Percentiles rank a stretch among this genome's conserved stretches.
phyloP scores from a whole-genome alignment of 2,113 vertebrate genomes.

The Gallinago paraguaiae region DNA sequence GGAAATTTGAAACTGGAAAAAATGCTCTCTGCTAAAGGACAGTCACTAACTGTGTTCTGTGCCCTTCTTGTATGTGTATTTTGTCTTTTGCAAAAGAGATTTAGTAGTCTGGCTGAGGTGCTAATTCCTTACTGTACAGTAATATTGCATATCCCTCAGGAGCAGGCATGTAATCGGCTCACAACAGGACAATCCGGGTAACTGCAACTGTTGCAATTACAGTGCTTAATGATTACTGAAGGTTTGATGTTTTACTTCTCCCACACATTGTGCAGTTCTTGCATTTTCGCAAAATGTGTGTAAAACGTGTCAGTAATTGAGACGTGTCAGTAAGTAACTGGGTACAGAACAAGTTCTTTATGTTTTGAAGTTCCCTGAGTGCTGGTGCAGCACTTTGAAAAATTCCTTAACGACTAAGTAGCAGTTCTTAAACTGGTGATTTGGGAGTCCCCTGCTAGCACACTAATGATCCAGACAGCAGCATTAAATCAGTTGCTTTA shows the following conservation, averaged over 20 bases:
- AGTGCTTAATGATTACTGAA: not conserved
- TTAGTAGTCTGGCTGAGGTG: not conserved
- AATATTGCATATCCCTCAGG: not conserved
- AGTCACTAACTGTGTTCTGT: not conserved
- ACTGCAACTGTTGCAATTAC: not conserved
- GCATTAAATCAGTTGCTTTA: constrained; percentile 55
- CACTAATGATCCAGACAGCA: constrained; percentile 40
- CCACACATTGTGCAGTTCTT: not conserved
- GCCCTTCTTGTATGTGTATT: not conserved
- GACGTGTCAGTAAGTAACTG: not conserved
- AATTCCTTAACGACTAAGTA: constrained; percentile 15
- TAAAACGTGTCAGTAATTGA: not conserved
- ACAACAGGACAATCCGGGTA: not conserved
- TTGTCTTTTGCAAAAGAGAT: not conserved
- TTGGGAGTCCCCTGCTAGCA: constrained; percentile 46
- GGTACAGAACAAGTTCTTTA: not conserved
- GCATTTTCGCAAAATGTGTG: not conserved
- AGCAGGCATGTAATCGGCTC: not conserved
- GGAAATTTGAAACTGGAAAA: not conserved
- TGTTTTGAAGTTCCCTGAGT: constrained; percentile 30
- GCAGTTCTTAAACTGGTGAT: constrained; percentile 32
- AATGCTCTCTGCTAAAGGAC: not conserved
- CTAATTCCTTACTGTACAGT: not conserved
- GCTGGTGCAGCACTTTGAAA: constrained; percentile 53
- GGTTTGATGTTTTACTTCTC: not conserved